phyloP scores from a whole-genome alignment of 2,888 invertebrate species.

The Folsomia manolachei region DNA sequence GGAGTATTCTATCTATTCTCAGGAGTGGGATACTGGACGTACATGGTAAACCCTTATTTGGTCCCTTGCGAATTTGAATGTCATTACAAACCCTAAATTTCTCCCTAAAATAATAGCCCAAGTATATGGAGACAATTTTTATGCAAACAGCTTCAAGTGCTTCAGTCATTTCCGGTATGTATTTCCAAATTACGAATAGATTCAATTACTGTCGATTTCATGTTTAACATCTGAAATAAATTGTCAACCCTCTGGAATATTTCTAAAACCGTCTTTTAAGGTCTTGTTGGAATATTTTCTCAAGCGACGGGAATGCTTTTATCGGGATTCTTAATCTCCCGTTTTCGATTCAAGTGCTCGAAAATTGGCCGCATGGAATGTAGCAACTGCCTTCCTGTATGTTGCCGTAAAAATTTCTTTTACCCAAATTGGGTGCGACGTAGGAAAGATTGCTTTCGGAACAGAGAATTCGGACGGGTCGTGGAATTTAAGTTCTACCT shows the following conservation, averaged over 20 bases:
- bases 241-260: too few relatives aligned
- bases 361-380: slow-evolving; percentile 59
- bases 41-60: slow-evolving; percentile 55
- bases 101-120: slow-evolving; percentile 55
- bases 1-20: slow-evolving; percentile 63
- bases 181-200: neutral
- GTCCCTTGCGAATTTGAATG: neutral
- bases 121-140: slow-evolving; percentile 73
- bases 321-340: slow-evolving; percentile 63
- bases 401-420: slow-evolving; percentile 58
- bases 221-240: slow-evolving; percentile 7
- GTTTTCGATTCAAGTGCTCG: slow-evolving; percentile 60
- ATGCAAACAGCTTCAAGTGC: slow-evolving; percentile 65
- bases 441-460: slow-evolving; percentile 40
- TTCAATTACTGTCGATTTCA: neutral
- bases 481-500: slow-evolving; percentile 57
- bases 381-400: slow-evolving; percentile 60
- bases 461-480: slow-evolving; percentile 24
- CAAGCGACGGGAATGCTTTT: slow-evolving; percentile 63
- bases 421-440: slow-evolving; percentile 46
- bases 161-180: slow-evolving; percentile 64
- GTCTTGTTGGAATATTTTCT: slow-evolving; percentile 57
- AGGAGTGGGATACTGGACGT: slow-evolving; percentile 57
- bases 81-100: neutral
- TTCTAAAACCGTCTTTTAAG: too few relatives aligned